phyloP scores from a whole-genome alignment of 2,113 vertebrate genomes.

The Clarias magur region DNA sequence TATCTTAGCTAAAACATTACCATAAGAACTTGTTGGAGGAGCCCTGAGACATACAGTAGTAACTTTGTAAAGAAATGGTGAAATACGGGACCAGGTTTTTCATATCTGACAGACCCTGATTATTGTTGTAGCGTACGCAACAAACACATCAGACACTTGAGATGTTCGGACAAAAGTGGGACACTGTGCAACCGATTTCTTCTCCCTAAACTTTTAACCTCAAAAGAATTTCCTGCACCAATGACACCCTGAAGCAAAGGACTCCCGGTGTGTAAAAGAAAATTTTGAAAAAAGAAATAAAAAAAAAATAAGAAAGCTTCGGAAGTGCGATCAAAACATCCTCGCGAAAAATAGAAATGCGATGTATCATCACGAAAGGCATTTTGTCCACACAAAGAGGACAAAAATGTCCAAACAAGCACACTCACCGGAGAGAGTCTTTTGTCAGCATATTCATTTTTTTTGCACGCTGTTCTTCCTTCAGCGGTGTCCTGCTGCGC shows the following conservation, averaged over 20 bases:
- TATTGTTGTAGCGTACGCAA: not conserved
- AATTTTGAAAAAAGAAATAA: too few relatives aligned
- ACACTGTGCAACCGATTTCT: not conserved
- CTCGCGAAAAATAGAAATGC: not conserved
- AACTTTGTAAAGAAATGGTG: too few relatives aligned
- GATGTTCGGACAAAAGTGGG: not conserved
- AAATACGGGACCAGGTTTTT: too few relatives aligned
- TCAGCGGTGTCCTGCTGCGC: not conserved
- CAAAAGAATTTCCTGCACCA: not conserved
- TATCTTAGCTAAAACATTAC: too few relatives aligned
- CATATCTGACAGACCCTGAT: too few relatives aligned
- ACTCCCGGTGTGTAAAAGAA: not conserved
- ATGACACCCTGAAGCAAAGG: not conserved
- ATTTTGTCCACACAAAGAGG: slow-evolving; percentile 5
- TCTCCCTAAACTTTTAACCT: not conserved
- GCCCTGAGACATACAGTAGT: too few relatives aligned
- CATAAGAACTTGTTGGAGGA: too few relatives aligned
- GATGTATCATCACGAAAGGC: not conserved
- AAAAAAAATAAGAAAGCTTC: not conserved
- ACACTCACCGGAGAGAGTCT: not conserved
- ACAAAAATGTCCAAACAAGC: not conserved
- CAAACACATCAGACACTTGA: slow-evolving; percentile 4
- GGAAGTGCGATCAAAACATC: not conserved
- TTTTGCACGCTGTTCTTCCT: slow-evolving; percentile 21
- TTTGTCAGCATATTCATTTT: slow-evolving; percentile 25